Evolutionary conservation across 2,113 vertebrate species (phyloP).

Genomic region (Pluvialis apricaria): DNA sequence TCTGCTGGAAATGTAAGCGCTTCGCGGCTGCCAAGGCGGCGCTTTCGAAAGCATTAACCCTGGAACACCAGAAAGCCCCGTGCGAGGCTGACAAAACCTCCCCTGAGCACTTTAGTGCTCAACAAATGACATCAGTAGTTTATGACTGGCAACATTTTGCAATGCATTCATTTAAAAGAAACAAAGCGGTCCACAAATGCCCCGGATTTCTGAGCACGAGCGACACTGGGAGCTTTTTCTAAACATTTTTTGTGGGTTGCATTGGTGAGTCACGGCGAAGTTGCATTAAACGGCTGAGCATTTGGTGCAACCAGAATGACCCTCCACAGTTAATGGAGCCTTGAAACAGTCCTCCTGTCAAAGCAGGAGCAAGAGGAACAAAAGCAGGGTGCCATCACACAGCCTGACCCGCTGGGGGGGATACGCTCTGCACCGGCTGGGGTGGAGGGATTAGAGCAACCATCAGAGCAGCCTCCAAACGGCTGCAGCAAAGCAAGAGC

Average conservation of each 20-base stretch:
- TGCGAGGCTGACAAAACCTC: neutral
- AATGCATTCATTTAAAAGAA: neutral
- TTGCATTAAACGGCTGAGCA: fast-evolving
- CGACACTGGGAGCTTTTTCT: neutral
- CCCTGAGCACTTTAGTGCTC: neutral
- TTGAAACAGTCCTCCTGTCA: neutral
- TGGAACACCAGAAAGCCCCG: neutral
- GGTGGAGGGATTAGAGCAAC: neutral
- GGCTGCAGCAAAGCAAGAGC: neutral
- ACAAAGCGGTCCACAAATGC: neutral
- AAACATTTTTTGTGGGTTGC: neutral
- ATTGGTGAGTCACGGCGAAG: neutral
- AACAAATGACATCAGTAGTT: neutral
- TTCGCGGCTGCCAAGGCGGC: neutral
- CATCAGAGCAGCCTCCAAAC: neutral
- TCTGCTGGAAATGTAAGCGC: neutral
- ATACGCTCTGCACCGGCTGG: neutral
- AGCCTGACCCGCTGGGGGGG: neutral
- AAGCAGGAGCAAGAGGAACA: neutral
- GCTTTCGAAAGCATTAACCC: constrained; percentile 12
- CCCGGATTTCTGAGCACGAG: neutral
- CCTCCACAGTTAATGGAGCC: neutral
- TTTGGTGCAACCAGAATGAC: neutral
- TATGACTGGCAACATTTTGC: neutral
- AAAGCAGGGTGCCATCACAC: neutral